phyloP scores from a whole-genome alignment of 2,888 invertebrate genomes.

The Plagiodera versicolora region DNA sequence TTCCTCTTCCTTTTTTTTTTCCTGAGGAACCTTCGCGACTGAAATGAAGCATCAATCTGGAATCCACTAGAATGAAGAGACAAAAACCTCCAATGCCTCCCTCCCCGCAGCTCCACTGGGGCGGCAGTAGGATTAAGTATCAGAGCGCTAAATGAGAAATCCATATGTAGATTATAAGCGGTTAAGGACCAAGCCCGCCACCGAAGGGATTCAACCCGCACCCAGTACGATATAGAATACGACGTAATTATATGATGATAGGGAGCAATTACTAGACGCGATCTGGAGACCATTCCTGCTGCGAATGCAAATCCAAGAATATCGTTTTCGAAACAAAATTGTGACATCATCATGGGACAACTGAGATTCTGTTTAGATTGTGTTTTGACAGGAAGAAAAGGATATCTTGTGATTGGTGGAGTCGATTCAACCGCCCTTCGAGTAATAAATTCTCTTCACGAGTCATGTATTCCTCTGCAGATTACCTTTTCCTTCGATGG shows the following conservation, averaged over 20 bases:
- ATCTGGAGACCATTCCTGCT: slow-evolving; percentile 18
- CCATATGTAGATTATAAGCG: slow-evolving; percentile 50
- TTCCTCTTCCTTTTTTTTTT: too few relatives aligned
- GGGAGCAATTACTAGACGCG: slow-evolving; percentile 32
- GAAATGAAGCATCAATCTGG: too few relatives aligned
- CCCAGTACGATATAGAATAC: slow-evolving; percentile 32
- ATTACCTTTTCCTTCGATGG: not conserved
- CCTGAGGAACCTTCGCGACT: too few relatives aligned
- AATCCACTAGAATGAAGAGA: too few relatives aligned
- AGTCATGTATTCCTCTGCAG: slow-evolving; percentile 6
- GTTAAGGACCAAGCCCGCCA: slow-evolving; percentile 25
- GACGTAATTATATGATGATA: slow-evolving; percentile 33
- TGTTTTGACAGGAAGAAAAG: too few relatives aligned
- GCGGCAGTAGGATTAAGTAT: slow-evolving; percentile 50
- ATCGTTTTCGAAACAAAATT: too few relatives aligned
- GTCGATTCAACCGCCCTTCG: not conserved
- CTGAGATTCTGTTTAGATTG: too few relatives aligned
- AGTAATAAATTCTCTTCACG: slow-evolving; percentile 6
- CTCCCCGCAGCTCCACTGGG: slow-evolving; percentile 36
- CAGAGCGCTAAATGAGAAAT: slow-evolving; percentile 48
- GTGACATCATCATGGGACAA: too few relatives aligned
- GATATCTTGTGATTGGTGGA: not conserved
- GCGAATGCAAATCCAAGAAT: not conserved
- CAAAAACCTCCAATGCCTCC: slow-evolving; percentile 38
- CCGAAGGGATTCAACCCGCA: slow-evolving; percentile 40